phyloP scores from a whole-genome alignment of 2,113 vertebrate species.

The Malurus elegans region DNA sequence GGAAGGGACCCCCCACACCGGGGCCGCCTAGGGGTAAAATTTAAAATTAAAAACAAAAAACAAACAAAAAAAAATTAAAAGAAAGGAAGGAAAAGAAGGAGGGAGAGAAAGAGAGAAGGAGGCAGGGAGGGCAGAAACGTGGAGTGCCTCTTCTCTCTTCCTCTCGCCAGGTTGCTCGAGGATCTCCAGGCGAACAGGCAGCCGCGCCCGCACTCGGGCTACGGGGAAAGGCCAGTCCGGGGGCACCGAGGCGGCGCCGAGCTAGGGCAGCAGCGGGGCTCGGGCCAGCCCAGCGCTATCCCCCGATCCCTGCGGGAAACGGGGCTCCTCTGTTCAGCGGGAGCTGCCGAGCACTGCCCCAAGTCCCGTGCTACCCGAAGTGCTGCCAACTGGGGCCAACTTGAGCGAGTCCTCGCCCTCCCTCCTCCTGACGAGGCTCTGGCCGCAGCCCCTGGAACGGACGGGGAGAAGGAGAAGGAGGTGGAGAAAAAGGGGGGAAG shows the following conservation, averaged over 20 bases:
- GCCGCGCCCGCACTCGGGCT: not conserved
- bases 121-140: not conserved
- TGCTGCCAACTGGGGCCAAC: conserved; percentile 50
- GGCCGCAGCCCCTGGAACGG: conserved; percentile 25
- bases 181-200: not conserved
- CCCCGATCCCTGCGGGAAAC: not conserved
- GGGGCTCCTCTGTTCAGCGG: not conserved
- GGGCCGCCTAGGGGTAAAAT: not conserved
- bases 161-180: not conserved
- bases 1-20: not conserved
- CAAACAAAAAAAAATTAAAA: not conserved
- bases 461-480: not conserved
- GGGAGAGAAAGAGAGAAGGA: not conserved
- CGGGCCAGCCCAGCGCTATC: not conserved
- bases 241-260: not conserved
- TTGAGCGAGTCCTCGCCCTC: conserved; percentile 1
- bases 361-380: conserved; percentile 17
- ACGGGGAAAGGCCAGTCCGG: not conserved
- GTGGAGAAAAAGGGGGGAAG: not conserved
- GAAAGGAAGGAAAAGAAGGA: not conserved
- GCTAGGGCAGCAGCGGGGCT: not conserved
- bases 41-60: not conserved
- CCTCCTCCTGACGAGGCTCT: conserved; percentile 18
- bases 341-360: not conserved
- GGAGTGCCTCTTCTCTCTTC: not conserved